Evolutionary conservation across 2,113 vertebrate genomes (phyloP).

Genomic region (Cephalopholis sonnerati): DNA sequence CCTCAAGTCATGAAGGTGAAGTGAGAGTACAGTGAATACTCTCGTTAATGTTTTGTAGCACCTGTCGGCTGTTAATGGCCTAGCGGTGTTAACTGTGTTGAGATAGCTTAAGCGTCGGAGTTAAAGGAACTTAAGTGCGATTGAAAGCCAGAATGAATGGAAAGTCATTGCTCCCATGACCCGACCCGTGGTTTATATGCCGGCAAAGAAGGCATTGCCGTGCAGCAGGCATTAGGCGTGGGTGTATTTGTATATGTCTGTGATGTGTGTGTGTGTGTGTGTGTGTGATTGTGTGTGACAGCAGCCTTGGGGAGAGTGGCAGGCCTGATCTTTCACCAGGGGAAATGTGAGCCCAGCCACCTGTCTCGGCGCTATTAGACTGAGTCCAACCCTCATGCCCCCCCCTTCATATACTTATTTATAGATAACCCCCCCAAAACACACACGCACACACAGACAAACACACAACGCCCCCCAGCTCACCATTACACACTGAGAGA

Average conservation of each 20-base stretch:
- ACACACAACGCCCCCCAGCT: conserved; percentile 28
- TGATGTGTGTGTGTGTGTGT: conserved; percentile 16
- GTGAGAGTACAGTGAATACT: conserved; percentile 54
- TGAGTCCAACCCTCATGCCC: conserved; percentile 77
- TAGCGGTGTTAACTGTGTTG: conserved; percentile 59
- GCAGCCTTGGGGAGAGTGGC: conserved; percentile 80
- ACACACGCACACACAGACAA: conserved; percentile 25
- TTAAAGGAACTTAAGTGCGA: conserved; percentile 59
- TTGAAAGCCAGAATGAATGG: conserved; percentile 59
- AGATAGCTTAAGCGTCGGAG: conserved; percentile 47
- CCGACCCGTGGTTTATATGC: conserved; percentile 22
- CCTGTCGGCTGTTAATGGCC: conserved; percentile 74
- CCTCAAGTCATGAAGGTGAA: conserved; percentile 48
- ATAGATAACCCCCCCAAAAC: conserved; percentile 79
- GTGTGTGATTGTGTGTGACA: conserved; percentile 48
- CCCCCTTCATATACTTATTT: conserved; percentile 81
- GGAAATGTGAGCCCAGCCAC: conserved; percentile 89
- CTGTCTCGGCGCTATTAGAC: conserved; percentile 86
- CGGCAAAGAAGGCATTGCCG: conserved; percentile 31
- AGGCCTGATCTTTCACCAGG: conserved; percentile 87
- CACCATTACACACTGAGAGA: conserved; percentile 26
- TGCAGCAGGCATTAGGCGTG: conserved; percentile 30
- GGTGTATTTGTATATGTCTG: conserved; percentile 46
- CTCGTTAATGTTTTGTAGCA: conserved; percentile 74
- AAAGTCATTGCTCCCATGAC: conserved; percentile 56